Evolutionary conservation across 2,797 vertebrate genomes (phyloP).

Genomic region (Eupleurogrammus muticus): DNA sequence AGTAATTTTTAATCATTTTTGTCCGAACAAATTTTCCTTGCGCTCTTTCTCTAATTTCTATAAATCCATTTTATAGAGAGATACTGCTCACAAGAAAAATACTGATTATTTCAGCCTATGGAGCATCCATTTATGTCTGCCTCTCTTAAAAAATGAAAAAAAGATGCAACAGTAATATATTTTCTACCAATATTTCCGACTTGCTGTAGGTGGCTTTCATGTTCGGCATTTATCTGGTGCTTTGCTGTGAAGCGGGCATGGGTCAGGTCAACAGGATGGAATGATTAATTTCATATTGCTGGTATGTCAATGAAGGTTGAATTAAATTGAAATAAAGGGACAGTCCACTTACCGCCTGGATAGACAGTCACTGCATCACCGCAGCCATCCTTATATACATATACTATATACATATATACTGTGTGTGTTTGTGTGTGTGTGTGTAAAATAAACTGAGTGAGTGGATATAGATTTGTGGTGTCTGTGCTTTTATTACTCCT

Average conservation of each 20-base stretch:
- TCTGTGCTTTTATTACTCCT: slow-evolving; percentile 64
- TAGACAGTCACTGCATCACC: slow-evolving; percentile 46
- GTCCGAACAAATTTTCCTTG: slow-evolving; percentile 8
- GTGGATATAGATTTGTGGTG: slow-evolving; percentile 60
- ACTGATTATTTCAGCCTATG: slow-evolving; percentile 18
- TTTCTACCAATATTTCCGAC: slow-evolving; percentile 3
- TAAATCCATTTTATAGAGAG: not conserved
- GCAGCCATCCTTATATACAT: slow-evolving; percentile 27
- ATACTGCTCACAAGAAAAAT: slow-evolving; percentile 15
- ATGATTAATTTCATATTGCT: slow-evolving; percentile 62
- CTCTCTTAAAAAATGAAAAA: not conserved
- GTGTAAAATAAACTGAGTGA: slow-evolving; percentile 9
- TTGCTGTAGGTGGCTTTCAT: slow-evolving; percentile 45
- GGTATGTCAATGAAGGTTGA: slow-evolving; percentile 64
- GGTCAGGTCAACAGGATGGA: slow-evolving; percentile 49
- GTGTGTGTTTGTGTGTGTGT: slow-evolving; percentile 4
- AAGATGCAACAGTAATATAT: not conserved
- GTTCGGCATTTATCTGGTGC: slow-evolving; percentile 52
- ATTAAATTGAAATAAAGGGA: slow-evolving; percentile 76
- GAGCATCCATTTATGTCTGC: slow-evolving; percentile 5
- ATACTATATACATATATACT: not conserved
- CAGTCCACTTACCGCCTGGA: slow-evolving; percentile 69
- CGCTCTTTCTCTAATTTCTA: slow-evolving; percentile 12
- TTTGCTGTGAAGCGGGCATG: slow-evolving; percentile 55
- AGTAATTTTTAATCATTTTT: not conserved